Evolutionary conservation across 2,888 invertebrate genomes (phyloP).

Genomic region (Thera britannica): DNA sequence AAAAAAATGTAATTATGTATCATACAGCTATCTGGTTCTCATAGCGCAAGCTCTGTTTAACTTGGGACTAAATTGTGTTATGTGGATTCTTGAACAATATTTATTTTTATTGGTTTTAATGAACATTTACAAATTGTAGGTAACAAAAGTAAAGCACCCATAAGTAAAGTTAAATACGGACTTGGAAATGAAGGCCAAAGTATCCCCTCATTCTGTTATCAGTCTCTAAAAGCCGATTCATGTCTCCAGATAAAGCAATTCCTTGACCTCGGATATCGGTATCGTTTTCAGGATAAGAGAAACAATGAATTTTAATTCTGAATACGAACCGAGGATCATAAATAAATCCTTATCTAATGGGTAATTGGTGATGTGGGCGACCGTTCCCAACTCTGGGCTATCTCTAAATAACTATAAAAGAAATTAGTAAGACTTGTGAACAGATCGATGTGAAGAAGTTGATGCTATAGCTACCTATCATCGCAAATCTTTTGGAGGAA

Average conservation of each 20-base stretch:
- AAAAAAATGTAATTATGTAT: no score
- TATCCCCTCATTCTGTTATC: slow-evolving; percentile 67
- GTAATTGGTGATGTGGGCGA: slow-evolving; percentile 81
- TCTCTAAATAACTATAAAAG: slow-evolving; percentile 67
- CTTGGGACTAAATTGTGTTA: no score
- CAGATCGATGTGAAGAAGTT: slow-evolving; percentile 54
- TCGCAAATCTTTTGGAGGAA: no score
- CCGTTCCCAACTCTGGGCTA: slow-evolving; percentile 65
- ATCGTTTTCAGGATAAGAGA: slow-evolving; percentile 77
- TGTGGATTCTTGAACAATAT: no score
- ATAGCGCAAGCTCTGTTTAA: no score
- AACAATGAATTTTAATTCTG: slow-evolving; percentile 84
- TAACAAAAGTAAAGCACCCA: slow-evolving; percentile 45
- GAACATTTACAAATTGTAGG: slow-evolving; percentile 49
- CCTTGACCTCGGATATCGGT: slow-evolving; percentile 72
- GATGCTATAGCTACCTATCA: slow-evolving; percentile 38
- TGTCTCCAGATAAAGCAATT: slow-evolving; percentile 79
- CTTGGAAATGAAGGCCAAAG: slow-evolving; percentile 63
- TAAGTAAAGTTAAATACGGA: slow-evolving; percentile 52
- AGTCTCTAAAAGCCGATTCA: slow-evolving; percentile 80
- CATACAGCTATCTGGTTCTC: no score
- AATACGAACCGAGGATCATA: slow-evolving; percentile 64
- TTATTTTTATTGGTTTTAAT: slow-evolving; percentile 31
- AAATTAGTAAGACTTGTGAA: slow-evolving; percentile 60
- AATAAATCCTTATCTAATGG: slow-evolving; percentile 81